Evolutionary conservation across 2,113 vertebrate genomes (phyloP), one percentile per base, ranked within the genome.

Genomic region (Nesospiza acunhae): DNA sequence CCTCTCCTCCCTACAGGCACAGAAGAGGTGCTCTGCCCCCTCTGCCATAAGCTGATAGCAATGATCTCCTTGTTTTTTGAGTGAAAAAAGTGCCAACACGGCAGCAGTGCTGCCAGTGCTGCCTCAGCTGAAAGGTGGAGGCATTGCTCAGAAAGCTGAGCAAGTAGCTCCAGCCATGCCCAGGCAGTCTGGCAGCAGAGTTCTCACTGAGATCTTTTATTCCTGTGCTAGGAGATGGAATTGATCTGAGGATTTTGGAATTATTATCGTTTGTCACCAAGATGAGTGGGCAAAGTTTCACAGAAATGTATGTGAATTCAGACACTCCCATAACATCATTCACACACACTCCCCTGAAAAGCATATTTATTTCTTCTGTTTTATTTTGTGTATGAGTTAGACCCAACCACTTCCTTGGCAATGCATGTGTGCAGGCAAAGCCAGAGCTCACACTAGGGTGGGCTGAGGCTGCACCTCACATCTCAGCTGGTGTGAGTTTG

Each of bases 171-270:
- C 64, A 81, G 72, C 64, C 14, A 4, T 86, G 55, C 58, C 60
- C 31, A 35, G 42, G 49, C 8, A 19, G 53, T 62, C 66, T 73
- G 41, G 52, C 35, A 75, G 56, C 63, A 77, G 24, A 60, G 24
- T 13, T 87, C 46, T 68, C 64, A 31, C 39, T 24, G 31, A 78
- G 24, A 10, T 59, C 31, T 83, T 86, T 63, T 80, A 66, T 86
- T 49, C 37, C 59, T 21, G 28, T 67, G 39, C 39, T 73, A 39
- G 67, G 47, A 91, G 46, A 58, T 53, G 60, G 81, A 87, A 81
- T 78, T 87, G 68, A 75, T 82, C 64, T 19, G 23, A 74, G 33
- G 74, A 68, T 68, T 92, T 94, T 22, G 42, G 39, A 74, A 82
- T 89, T 80, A 55, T 60, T 63, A 28, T 39, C 0, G 9, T 58